phyloP scores from a whole-genome alignment of 2,113 vertebrate genomes.

The Tapirus terrestris region DNA sequence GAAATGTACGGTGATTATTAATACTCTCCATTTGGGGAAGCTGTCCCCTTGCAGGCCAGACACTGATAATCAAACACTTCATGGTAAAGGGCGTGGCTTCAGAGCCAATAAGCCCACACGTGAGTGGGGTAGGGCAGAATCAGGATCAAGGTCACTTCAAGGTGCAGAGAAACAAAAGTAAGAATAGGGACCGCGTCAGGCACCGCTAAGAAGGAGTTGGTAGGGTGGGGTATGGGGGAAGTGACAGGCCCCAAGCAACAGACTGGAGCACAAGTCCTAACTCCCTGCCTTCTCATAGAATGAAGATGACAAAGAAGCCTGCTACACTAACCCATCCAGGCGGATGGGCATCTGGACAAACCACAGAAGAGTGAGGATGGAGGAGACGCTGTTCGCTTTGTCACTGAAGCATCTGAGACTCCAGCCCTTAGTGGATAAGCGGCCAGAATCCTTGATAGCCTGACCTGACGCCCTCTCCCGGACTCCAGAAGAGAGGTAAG shows the following conservation, averaged over 20 bases:
- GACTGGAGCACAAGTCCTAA: background rate
- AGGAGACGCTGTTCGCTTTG: background rate
- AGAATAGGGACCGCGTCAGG: background rate
- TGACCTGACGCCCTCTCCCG: background rate
- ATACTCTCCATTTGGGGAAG: background rate
- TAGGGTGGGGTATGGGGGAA: background rate
- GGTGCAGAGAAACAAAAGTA: background rate
- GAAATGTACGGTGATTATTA: background rate
- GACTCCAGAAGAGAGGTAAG: background rate
- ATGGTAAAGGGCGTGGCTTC: background rate
- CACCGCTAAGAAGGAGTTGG: background rate
- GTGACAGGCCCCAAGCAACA: background rate
- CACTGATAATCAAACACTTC: background rate
- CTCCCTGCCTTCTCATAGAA: background rate
- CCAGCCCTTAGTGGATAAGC: background rate
- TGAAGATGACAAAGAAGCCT: background rate
- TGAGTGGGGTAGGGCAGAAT: background rate
- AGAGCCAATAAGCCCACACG: background rate
- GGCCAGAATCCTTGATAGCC: background rate
- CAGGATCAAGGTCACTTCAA: background rate
- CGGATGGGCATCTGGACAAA: background rate
- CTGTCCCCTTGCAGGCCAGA: background rate
- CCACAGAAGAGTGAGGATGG: background rate
- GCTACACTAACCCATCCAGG: background rate
- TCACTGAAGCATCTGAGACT: background rate